phyloP scores from a whole-genome alignment of 1,140 invertebrate genomes.

The Matsumurasca onukii region DNA sequence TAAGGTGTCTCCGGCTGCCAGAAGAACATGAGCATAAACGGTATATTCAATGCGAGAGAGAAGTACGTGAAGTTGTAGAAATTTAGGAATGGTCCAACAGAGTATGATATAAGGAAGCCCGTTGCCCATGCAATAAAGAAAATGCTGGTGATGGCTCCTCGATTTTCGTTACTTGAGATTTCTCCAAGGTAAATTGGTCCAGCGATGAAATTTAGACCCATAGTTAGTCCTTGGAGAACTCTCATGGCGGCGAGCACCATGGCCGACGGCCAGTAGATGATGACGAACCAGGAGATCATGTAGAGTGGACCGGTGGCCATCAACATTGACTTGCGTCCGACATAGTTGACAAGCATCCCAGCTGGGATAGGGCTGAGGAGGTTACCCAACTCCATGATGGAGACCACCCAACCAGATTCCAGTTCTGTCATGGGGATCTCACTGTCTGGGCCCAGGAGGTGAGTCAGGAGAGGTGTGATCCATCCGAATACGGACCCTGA shows the following conservation, averaged over 20 bases:
- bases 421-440: conserved; percentile 54
- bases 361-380: conserved; percentile 40
- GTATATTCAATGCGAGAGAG: conserved; percentile 58
- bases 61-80: conserved; percentile 66
- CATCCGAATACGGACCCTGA: conserved; percentile 51
- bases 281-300: conserved; percentile 53
- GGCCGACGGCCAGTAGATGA: conserved; percentile 40
- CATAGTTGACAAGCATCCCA: conserved; percentile 62
- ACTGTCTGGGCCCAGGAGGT: conserved; percentile 50
- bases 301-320: conserved; percentile 64
- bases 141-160: conserved; percentile 63
- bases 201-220: conserved; percentile 56
- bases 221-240: conserved; percentile 57
- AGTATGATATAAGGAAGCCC: conserved; percentile 75
- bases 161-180: conserved; percentile 59
- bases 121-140: conserved; percentile 67
- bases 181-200: conserved; percentile 62
- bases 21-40: conserved; percentile 65
- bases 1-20: conserved; percentile 83
- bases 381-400: conserved; percentile 37
- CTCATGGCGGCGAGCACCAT: conserved; percentile 30
- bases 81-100: conserved; percentile 68
- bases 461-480: conserved; percentile 60
- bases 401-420: conserved; percentile 48
- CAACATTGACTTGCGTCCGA: conserved; percentile 70